A percentile compares a stretch with the other conserved stretches of the same genome.
Evolutionary conservation across 2,888 invertebrate genomes (phyloP).

Genomic region (Hypercompe scribonia): DNA sequence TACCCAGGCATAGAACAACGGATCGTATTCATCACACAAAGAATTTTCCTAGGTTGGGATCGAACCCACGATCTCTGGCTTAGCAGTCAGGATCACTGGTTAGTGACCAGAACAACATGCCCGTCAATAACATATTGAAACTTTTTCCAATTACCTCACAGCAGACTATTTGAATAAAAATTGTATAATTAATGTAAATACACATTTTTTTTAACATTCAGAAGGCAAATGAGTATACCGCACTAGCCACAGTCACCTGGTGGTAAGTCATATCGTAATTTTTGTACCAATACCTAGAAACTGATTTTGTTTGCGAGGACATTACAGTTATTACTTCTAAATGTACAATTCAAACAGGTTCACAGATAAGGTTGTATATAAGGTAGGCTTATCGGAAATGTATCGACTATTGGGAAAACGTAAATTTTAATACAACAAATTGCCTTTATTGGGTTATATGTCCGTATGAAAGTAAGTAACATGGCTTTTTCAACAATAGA

Average conservation of each 20-base stretch:
- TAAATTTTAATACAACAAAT: constrained; percentile 59
- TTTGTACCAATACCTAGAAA: background rate
- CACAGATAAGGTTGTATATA: constrained; percentile 71
- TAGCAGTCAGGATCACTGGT: too few species aligned
- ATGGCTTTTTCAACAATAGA: constrained; percentile 29
- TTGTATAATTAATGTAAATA: too few species aligned
- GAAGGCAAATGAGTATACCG: too few species aligned
- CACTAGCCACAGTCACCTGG: background rate
- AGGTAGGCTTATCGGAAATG: constrained; percentile 63
- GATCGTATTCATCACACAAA: too few species aligned
- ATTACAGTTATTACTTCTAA: constrained; percentile 15
- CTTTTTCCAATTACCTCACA: too few species aligned
- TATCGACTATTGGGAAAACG: constrained; percentile 57
- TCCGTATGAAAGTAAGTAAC: constrained; percentile 40
- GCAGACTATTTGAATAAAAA: too few species aligned
- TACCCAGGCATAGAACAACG: too few species aligned
- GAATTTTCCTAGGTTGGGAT: too few species aligned
- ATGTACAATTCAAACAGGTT: constrained; percentile 42
- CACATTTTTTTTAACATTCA: too few species aligned
- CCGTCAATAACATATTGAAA: too few species aligned
- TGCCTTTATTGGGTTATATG: constrained; percentile 41
- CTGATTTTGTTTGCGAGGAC: background rate
- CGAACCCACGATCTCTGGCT: too few species aligned
- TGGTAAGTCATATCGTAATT: background rate
- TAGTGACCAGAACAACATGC: too few species aligned